Evolutionary conservation across 2,797 vertebrate genomes (phyloP).

Genomic region (Labroides dimidiatus): DNA sequence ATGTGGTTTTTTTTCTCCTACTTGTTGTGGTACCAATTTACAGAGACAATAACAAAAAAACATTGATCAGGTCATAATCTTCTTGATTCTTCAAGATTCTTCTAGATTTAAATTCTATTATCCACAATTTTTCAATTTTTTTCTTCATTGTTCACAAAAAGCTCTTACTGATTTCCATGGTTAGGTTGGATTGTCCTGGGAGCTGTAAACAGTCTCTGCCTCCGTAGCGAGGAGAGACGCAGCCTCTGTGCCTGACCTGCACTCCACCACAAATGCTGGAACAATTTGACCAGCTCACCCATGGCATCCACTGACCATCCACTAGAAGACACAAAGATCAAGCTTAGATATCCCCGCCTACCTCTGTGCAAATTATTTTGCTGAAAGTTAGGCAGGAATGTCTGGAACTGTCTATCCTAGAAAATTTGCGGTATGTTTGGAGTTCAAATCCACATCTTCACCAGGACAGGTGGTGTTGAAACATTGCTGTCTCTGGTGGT

Average conservation of each 20-base stretch:
- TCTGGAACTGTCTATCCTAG: too few relatives aligned
- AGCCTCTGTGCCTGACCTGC: conserved; percentile 83
- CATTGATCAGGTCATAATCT: too few relatives aligned
- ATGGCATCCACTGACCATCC: conserved; percentile 87
- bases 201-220: conserved; percentile 83
- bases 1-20: too few relatives aligned
- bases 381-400: too few relatives aligned
- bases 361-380: too few relatives aligned
- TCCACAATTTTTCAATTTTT: too few relatives aligned
- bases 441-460: conserved; percentile 49
- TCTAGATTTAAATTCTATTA: too few relatives aligned
- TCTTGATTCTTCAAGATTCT: too few relatives aligned
- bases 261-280: conserved; percentile 84
- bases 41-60: too few relatives aligned
- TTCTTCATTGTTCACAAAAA: not conserved
- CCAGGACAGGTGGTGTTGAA: conserved; percentile 88
- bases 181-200: conserved; percentile 51
- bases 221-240: conserved; percentile 83
- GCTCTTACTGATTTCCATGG: conserved; percentile 85
- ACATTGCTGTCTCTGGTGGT: conserved; percentile 84
- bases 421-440: not conserved
- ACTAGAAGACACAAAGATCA: conserved; percentile 68
- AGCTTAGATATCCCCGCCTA: not conserved
- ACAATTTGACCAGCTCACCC: conserved; percentile 90
- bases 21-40: too few relatives aligned